phyloP scores from a whole-genome alignment of 1,140 invertebrate species.

The Drepana arcuata region DNA sequence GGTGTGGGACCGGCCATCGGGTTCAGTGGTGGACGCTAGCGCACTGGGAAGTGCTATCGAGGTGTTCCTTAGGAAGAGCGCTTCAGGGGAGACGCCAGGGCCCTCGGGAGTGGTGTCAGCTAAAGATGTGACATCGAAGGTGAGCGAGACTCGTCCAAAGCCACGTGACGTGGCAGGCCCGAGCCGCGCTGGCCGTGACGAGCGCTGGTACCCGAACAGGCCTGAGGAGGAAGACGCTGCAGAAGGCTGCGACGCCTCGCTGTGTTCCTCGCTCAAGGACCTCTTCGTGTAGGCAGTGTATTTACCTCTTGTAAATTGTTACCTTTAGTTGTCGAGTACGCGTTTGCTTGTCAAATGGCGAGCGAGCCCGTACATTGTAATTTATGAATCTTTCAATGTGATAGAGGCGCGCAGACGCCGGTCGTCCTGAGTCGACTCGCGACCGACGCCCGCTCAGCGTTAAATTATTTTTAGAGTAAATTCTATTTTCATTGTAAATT shows the following conservation, averaged over 20 bases:
- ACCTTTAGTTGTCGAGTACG: slow-evolving; percentile 47
- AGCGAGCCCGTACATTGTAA: slow-evolving; percentile 34
- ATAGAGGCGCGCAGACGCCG: slow-evolving; percentile 57
- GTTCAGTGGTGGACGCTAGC: slow-evolving; percentile 83
- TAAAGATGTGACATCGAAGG: slow-evolving; percentile 28
- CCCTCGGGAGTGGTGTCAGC: slow-evolving; percentile 49
- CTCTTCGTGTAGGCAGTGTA: slow-evolving; percentile 76
- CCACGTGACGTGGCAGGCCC: slow-evolving; percentile 49
- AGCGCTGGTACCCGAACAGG: slow-evolving; percentile 65
- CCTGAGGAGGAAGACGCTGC: slow-evolving; percentile 75
- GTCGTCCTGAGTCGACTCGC: slow-evolving; percentile 50
- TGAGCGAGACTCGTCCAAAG: slow-evolving; percentile 59
- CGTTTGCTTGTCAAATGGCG: slow-evolving; percentile 35
- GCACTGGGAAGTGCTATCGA: slow-evolving; percentile 86
- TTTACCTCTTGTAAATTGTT: slow-evolving; percentile 50
- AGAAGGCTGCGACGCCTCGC: slow-evolving; percentile 80
- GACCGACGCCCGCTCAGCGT: slow-evolving; percentile 45
- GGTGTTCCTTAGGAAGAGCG: slow-evolving; percentile 78
- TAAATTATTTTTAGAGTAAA: slow-evolving; percentile 67
- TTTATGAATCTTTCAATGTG: slow-evolving; percentile 69
- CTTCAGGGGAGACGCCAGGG: slow-evolving; percentile 26
- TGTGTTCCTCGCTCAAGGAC: slow-evolving; percentile 86
- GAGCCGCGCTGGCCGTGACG: slow-evolving; percentile 7
- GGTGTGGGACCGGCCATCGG: slow-evolving; percentile 80
- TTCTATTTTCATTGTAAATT: slow-evolving; percentile 71